These are phyloP conservation scores for Opisthocomus hoazin DNA, from an alignment of 2,113 vertebrate species.

Conservation along the genomic window DNA sequence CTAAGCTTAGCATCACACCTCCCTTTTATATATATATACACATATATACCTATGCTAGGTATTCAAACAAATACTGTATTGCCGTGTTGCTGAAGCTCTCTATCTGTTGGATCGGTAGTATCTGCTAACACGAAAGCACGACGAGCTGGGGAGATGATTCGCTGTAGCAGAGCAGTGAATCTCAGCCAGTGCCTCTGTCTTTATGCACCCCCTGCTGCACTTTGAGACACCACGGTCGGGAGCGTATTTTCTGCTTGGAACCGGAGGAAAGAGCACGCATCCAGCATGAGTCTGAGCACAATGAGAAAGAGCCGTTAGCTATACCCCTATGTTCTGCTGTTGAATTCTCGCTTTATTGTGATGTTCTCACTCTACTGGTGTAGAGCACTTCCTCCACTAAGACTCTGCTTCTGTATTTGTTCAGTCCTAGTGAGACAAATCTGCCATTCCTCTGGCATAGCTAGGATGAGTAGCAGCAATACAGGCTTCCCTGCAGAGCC, in stretches of 20 bases:
- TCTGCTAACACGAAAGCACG: background rate
- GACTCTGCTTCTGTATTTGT: background rate
- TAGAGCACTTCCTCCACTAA: background rate
- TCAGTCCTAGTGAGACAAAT: background rate
- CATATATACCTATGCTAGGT: background rate
- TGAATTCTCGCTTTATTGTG: background rate
- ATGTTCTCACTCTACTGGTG: background rate
- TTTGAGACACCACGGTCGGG: background rate
- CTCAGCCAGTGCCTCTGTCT: background rate
- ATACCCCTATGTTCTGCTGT: background rate
- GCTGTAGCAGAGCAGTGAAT: background rate
- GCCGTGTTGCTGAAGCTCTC: background rate
- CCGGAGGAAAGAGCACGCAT: background rate
- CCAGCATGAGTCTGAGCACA: background rate
- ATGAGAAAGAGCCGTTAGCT: background rate
- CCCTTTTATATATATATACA: background rate
- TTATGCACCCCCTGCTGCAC: background rate
- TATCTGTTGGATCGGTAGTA: background rate
- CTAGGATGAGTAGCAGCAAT: fast-evolving
- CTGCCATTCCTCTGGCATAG: background rate
- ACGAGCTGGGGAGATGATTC: background rate
- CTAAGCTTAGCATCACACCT: background rate
- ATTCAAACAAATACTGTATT: background rate
- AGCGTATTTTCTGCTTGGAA: background rate
- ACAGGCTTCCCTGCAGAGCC: background rate